Conservation (phyloP, 2,113 vertebrate species). For the Prinia subflava region DNA sequence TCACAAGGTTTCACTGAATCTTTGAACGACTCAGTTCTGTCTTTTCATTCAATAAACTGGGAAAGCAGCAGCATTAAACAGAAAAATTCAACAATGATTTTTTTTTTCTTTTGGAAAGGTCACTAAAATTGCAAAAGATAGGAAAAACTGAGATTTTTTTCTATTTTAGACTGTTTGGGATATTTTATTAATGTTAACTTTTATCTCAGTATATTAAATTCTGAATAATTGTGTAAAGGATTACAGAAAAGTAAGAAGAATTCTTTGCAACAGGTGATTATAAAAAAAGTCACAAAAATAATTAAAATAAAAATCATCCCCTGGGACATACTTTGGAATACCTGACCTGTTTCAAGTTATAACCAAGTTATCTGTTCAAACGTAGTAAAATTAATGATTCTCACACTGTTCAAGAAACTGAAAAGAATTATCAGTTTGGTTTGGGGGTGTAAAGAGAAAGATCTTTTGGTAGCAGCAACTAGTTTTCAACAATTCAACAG, state of each 20-base stretch:
- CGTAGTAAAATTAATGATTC: background rate
- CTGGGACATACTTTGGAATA: background rate
- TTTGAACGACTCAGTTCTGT: constrained; percentile 75
- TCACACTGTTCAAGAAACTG: background rate
- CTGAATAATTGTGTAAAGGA: background rate
- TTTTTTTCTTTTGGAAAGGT: background rate
- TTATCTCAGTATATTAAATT: background rate
- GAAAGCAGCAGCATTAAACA: constrained; percentile 59
- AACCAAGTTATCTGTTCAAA: background rate
- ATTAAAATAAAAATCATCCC: background rate
- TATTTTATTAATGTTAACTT: background rate
- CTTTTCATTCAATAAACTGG: constrained; percentile 77
- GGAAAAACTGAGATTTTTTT: background rate
- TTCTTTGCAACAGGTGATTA: background rate
- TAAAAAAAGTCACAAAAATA: background rate
- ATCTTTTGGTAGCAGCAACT: background rate
- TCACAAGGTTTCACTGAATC: constrained; percentile 69
- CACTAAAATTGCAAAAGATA: background rate
- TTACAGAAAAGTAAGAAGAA: background rate
- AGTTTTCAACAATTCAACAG: background rate
- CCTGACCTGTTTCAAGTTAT: background rate
- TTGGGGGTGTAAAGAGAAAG: background rate
- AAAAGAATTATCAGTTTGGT: background rate
- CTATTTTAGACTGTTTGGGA: background rate
- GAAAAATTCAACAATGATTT: background rate